Evolutionary conservation across 2,113 vertebrate genomes (phyloP), one percentile per base, ranked within the genome.

Genomic region (Leuciscus idus): DNA sequence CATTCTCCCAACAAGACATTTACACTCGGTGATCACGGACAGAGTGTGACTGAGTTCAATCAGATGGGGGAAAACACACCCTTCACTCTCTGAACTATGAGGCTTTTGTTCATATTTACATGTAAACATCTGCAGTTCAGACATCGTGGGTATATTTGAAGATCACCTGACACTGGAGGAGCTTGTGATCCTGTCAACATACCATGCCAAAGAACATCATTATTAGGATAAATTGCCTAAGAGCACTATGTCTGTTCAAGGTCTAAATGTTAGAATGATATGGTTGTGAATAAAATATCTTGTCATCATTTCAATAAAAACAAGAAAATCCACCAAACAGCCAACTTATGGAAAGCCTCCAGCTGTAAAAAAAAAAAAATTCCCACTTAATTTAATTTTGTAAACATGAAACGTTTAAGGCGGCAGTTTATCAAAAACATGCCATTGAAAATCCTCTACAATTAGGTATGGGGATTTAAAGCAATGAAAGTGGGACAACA

Each of bases 101-200:
- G 8, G 23, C 36, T 66, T 66, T 66, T 81, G 79, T 66, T n/a
- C 79, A 81, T 64, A 59, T 81, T 81, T 64, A 48, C 59, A 46
- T 28, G 15, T 66, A 64, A 66, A 48, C 59, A 81, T 21, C 59
- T 80, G 19, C 15, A 2, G 36, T 64, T 48, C 43, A 26, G 52
- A 66, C 13, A 66, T 43, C 4, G 2, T 43, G 39, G 21, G 4
- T n/a, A 73, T 81, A 19, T 26, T 46, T 66, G 15, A 33, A 66
- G 59, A 81, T 64, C 79, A 48, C 79, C 59, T 66, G 59, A 48
- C 59, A 80, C 21, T 9, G 7, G 57, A 81, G 36, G n/a, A 81
- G 36, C 59, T 81, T 13, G 26, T 55, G 52, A 64, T 48, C 48
- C 15, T 46, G 36, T 64, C 36, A 46, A 43, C 36, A 64, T 11